These are phyloP conservation scores for Drosophila dives DNA, from an alignment of 2,888 invertebrate genomes.

Conservation along the genomic window DNA sequence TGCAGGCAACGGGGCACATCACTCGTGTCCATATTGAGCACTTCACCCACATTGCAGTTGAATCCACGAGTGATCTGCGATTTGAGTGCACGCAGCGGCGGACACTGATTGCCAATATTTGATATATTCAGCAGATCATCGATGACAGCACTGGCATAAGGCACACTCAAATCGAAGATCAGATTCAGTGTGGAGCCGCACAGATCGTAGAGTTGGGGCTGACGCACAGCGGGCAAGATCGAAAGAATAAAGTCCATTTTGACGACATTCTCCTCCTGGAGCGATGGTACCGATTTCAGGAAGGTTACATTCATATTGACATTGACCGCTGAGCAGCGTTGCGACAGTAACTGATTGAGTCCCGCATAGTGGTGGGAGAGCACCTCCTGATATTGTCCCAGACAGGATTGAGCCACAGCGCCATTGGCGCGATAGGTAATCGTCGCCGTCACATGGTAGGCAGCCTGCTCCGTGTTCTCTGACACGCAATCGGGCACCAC, in stretches of 20 bases:
- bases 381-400: conserved; percentile 93
- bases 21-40: conserved; percentile 95
- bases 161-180: conserved; percentile 97
- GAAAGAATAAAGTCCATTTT: conserved; percentile 95
- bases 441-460: conserved; percentile 94
- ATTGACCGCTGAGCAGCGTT: conserved; percentile 96
- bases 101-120: conserved; percentile 96
- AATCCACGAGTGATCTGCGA: conserved; percentile 95
- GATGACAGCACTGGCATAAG: conserved; percentile 95
- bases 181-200: conserved; percentile 97
- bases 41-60: conserved; percentile 96
- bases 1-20: conserved; percentile 97
- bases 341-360: conserved; percentile 93
- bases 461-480: conserved; percentile 97
- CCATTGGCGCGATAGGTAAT: conserved; percentile 95
- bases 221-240: conserved; percentile 94
- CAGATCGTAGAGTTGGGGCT: conserved; percentile 96
- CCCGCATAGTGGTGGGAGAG: conserved; percentile 92
- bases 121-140: conserved; percentile 95
- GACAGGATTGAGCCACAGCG: conserved; percentile 93
- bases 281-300: conserved; percentile 91
- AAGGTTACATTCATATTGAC: conserved; percentile 97
- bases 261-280: conserved; percentile 94
- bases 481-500: conserved; percentile 98
- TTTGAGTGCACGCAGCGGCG: conserved; percentile 93